Percentiles rank a stretch among this genome's conserved stretches.
phyloP scores from a whole-genome alignment of 1,140 invertebrate species.

The Gonatopus flavifemur region DNA sequence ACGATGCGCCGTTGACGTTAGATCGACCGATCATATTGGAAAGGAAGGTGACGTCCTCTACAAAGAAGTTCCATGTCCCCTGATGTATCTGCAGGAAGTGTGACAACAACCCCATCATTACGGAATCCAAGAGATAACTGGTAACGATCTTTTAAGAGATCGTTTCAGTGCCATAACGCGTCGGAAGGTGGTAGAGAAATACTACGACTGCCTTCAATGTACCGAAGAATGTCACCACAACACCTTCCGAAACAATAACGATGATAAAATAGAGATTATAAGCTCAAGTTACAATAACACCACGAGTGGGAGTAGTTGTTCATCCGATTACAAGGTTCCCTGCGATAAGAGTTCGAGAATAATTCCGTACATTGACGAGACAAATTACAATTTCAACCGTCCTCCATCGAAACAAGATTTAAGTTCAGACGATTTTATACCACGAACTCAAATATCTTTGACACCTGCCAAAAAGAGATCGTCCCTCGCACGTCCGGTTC shows the following conservation, averaged over 20 bases:
- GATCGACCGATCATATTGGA: conserved; percentile 73
- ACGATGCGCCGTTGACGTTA: conserved; percentile 82
- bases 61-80: conserved; percentile 65
- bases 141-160: conserved; percentile 30
- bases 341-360: too few species aligned
- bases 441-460: conserved; percentile 10
- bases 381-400: too few species aligned
- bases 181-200: conserved; percentile 47
- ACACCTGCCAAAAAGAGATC: conserved; percentile 46
- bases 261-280: too few species aligned
- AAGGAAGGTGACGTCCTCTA: conserved; percentile 72
- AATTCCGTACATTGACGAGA: too few species aligned
- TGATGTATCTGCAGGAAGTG: conserved; percentile 84
- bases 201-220: conserved; percentile 57
- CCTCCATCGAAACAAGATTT: too few species aligned
- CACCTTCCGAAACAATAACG: conserved; percentile 28
- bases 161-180: conserved; percentile 39
- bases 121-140: conserved; percentile 30
- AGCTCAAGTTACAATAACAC: too few species aligned
- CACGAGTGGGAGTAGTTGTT: too few species aligned
- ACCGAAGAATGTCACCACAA: conserved; percentile 51
- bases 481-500: conserved; percentile 46
- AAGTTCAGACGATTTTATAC: background rate
- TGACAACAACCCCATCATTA: conserved; percentile 69
- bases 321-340: too few species aligned